Evolutionary conservation across 1,140 invertebrate genomes (phyloP), one percentile per base, ranked within the genome.

Genomic region (Magallana ariakensis): DNA sequence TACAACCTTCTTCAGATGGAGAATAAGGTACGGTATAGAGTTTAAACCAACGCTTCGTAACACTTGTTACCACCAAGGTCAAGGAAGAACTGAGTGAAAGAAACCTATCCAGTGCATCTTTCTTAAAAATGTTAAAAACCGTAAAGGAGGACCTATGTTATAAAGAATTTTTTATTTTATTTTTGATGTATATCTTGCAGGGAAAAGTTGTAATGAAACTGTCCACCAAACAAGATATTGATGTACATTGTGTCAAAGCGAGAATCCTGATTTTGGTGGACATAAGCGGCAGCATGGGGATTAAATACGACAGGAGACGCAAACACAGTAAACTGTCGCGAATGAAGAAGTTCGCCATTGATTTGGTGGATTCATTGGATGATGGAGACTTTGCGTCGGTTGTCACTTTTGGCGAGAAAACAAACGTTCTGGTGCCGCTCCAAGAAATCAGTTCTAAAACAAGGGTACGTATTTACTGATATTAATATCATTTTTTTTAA

Each of bases 351-450:
- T 92, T 92, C 83, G 91, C 90, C 0, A 88, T 83, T 15, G 88
- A 90, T 19, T 54, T 93, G 54, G 83, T 92, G 1, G 85, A 89
- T n/a, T 89, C 84, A 15, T 56, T 93, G 54, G 91, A 92, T 33
- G 89, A 91, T 19, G 91, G 90, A 15, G 92, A 93, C 75, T 88
- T 89, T 54, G 89, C 89, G 13, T 90, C 88, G 3, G 53, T 93
- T 15, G 90, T 93, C 11, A 91, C 92, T 1, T 93, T 93, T 83
- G 92, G 91, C 13, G 90, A 92, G 26, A 84, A 90, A 53, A 85
- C 91, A 7, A 84, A 90, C 6, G 88, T 90, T 33, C 85, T 93
- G 57, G 86, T 90, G 55, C 92, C 92, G 3, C 83, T 93, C 62
- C 85, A 88, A 53, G 89, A 89, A 85, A 85, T 92, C 13, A 89